Base-by-base conservation (phyloP, 2,113 vertebrate genomes). In the Prietella phreatophila region DNA sequence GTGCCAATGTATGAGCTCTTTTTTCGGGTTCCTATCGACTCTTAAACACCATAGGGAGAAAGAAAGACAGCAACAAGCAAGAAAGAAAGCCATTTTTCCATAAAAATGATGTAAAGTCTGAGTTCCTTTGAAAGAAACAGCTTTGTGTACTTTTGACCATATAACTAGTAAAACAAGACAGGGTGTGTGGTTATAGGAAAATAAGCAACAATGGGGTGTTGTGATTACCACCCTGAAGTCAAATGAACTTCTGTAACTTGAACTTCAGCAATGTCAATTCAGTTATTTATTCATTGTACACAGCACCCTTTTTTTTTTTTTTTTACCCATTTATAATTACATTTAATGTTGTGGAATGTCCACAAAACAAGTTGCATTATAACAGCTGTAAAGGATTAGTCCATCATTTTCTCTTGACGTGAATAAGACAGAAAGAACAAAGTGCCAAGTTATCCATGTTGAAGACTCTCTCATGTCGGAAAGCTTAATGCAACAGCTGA, bases 21-120 rank as follows among this genome's bases (percentile, higher is more conserved):
- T 88, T 88, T 91, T 90, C n/a, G 71, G 78, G 55, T 58, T 60
- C 50, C 80, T 82, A 89, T 90, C 79, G 76, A 88, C 55, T 89
- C 89, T 82, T 63, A 87, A 71, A 83, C 53, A 78, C 42, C 30
- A 36, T 60, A 75, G 58, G 60, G 19, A 67, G 69, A 85, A 61
- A 80, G 71, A 89, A 60, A 81, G 50, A 76, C 5, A 60, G 60
- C 22, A 79, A 83, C 47, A 86, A 63, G 63, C 82, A 60, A 84
- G 55, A 56, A 87, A 65, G 69, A 80, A 78, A 76, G 67, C 78
- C 84, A 53, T 55, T 81, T 50, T 82, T 19, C 42, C 55, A 87
- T 30, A 60, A 78, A 86, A 27, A 76, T 39, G n/a, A 17, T 50
- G 56, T 65, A 81, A 60, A 65, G 36, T 86, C 85, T 84, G 67